A percentile compares a stretch with the other conserved stretches of the same genome.
Evolutionary conservation across 2,797 vertebrate genomes (phyloP).

Genomic region (Echiichthys vipera): DNA sequence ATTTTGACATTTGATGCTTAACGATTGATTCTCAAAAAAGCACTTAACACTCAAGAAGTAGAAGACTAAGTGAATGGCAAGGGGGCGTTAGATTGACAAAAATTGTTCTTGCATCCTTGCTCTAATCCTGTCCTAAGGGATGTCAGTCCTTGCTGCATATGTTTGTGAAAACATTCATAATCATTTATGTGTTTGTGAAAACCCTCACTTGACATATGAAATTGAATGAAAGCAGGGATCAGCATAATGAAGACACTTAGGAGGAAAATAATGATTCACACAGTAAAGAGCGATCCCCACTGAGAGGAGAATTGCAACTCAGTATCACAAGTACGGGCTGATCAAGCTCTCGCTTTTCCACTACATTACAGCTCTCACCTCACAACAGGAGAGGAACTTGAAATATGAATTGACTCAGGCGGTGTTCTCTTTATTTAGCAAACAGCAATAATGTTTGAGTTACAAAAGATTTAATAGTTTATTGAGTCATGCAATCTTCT

Average conservation of each 20-base stretch:
- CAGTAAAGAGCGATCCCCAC: conserved; percentile 57
- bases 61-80: conserved; percentile 23
- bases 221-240: conserved; percentile 44
- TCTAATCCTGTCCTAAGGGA: conserved; percentile 17
- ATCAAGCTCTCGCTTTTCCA: conserved; percentile 56
- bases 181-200: conserved; percentile 39
- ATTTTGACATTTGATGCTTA: conserved; percentile 27
- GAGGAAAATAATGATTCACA: conserved; percentile 71
- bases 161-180: conserved; percentile 28
- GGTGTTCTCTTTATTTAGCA: conserved; percentile 59
- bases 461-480: conserved; percentile 57
- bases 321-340: conserved; percentile 53
- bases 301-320: conserved; percentile 72
- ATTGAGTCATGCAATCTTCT: conserved; percentile 53
- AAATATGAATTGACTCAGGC: conserved; percentile 62
- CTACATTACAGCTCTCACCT: conserved; percentile 66
- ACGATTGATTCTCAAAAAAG: conserved; percentile 22
- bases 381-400: conserved; percentile 71
- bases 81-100: conserved; percentile 13
- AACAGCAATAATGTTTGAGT: conserved; percentile 53
- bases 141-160: conserved; percentile 1
- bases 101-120: conserved; percentile 32
- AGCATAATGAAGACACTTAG: conserved; percentile 66
- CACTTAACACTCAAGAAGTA: conserved; percentile 9
- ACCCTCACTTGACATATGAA: conserved; percentile 51